Conservation (phyloP, 2,797 vertebrate species). For the Coranthus polyacanthus region DNA sequence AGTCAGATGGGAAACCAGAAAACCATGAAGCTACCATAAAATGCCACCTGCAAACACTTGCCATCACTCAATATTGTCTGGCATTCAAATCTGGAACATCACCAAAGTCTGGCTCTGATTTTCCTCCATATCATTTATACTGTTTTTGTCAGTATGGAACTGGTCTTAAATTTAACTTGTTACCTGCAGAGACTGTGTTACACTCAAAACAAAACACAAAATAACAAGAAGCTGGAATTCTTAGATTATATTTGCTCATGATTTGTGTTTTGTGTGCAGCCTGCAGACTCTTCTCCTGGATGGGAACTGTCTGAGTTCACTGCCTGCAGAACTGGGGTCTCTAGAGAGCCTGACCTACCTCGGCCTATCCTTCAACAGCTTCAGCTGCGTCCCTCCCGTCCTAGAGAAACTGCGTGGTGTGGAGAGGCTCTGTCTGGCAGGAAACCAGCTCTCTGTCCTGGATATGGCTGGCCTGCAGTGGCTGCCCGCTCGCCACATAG, state of each 20-base stretch:
- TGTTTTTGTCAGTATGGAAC: no score
- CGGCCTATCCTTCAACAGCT: constrained; percentile 95
- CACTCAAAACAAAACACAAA: no score
- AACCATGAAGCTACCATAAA: no score
- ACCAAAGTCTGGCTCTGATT: no score
- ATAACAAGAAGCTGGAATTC: no score
- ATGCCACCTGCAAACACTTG: no score
- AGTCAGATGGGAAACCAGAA: no score
- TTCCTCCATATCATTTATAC: no score
- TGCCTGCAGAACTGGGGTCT: constrained; percentile 91
- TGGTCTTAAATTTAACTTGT: no score
- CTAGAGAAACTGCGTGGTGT: constrained; percentile 90
- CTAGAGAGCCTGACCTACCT: constrained; percentile 92
- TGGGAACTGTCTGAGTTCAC: constrained; percentile 90
- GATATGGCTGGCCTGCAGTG: constrained; percentile 85
- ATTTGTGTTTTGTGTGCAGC: constrained; percentile 72
- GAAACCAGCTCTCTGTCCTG: constrained; percentile 90
- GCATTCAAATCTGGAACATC: no score
- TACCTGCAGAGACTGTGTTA: no score
- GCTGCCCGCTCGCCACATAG: constrained; percentile 91
- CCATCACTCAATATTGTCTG: no score
- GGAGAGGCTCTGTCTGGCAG: constrained; percentile 96
- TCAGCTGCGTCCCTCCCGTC: constrained; percentile 88
- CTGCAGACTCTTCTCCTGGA: constrained; percentile 96
- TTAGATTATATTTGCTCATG: not conserved